Evolutionary conservation across 2,797 vertebrate species (phyloP).

Genomic region (Enteromius viviparus): DNA sequence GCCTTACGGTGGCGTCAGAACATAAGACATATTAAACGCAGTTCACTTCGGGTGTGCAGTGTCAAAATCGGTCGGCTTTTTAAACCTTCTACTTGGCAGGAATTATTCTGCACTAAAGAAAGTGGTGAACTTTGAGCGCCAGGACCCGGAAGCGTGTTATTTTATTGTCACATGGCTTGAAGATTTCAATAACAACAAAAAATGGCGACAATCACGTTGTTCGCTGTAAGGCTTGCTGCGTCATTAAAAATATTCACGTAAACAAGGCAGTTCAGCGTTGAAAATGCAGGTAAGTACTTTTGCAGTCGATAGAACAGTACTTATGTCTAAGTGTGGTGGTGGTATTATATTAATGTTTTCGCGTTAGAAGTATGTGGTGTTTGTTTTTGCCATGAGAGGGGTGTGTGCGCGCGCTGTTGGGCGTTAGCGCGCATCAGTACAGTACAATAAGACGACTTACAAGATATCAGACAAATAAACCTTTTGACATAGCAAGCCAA

Average conservation of each 20-base stretch:
- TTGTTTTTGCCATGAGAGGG: conserved; percentile 78
- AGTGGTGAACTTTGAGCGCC: conserved; percentile 47
- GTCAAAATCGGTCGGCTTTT: conserved; percentile 63
- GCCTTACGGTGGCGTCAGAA: conserved; percentile 69
- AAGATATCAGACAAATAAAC: conserved; percentile 31
- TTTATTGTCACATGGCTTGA: conserved; percentile 89
- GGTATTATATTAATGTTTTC: conserved; percentile 56
- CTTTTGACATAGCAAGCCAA: not conserved
- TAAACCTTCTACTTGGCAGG: conserved; percentile 48
- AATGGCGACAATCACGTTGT: conserved; percentile 97
- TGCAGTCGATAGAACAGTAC: conserved; percentile 43
- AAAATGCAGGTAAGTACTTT: conserved; percentile 68
- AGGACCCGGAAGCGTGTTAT: conserved; percentile 81
- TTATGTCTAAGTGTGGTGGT: not conserved
- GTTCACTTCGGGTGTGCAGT: conserved; percentile 53
- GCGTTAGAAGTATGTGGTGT: conserved; percentile 64
- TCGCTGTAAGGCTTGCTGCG: conserved; percentile 87
- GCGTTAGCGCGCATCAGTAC: conserved; percentile 80
- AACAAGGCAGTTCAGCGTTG: conserved; percentile 75
- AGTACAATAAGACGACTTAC: conserved; percentile 63
- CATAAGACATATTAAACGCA: conserved; percentile 73
- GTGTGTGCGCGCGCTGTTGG: conserved; percentile 77
- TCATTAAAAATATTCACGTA: conserved; percentile 89
- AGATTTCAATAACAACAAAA: conserved; percentile 97
- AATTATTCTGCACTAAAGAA: conserved; percentile 2